These are phyloP conservation scores for Daubentonia madagascariensis DNA, from an alignment of 2,113 vertebrate genomes.

Conservation along the genomic window DNA sequence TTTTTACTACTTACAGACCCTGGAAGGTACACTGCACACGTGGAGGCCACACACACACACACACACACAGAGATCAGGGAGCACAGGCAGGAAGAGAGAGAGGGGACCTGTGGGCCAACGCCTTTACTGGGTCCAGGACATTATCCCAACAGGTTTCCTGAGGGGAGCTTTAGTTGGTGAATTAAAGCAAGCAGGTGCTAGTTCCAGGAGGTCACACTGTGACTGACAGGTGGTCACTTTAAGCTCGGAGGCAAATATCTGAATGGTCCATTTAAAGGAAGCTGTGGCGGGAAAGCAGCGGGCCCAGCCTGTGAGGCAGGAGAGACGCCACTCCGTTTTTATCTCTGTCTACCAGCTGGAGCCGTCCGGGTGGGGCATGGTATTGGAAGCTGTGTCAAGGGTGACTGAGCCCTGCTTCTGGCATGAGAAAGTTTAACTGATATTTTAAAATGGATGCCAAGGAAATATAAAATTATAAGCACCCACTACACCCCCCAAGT, in stretches of 20 bases:
- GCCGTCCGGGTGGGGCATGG: background rate
- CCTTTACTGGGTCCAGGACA: background rate
- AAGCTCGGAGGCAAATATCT: background rate
- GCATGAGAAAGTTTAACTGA: background rate
- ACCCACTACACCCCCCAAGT: too few species aligned
- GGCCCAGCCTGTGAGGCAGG: background rate
- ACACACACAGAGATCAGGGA: background rate
- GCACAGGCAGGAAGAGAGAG: background rate
- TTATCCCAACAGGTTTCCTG: background rate
- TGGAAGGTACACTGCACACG: background rate
- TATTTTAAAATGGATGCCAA: background rate
- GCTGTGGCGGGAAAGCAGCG: background rate
- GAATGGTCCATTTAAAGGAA: background rate
- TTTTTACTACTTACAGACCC: background rate
- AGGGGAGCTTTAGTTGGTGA: background rate
- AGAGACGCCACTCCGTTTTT: background rate
- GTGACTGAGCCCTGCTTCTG: background rate
- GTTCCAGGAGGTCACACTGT: background rate
- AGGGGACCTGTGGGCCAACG: background rate
- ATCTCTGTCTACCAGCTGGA: background rate
- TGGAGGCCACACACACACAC: too few species aligned
- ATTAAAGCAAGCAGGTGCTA: background rate
- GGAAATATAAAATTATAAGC: too few species aligned
- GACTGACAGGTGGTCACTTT: too few species aligned
- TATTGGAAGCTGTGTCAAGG: background rate